These are phyloP conservation scores for Malurus cyaneus DNA, from an alignment of 2,113 vertebrate species.

Conservation along the genomic window DNA sequence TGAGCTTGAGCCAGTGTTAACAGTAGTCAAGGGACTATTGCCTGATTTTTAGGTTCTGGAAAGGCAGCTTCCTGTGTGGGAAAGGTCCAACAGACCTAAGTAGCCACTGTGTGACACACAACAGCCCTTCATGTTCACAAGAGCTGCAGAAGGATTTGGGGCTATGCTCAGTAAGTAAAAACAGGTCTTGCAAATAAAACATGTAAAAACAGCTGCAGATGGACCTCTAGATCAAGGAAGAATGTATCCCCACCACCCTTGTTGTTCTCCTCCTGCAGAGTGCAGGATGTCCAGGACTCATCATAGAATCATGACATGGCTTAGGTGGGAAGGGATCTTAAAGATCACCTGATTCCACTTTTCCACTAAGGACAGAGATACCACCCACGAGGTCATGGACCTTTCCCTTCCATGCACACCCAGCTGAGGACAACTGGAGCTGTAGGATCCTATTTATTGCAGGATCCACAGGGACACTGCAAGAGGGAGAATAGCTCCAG, in stretches of 20 bases:
- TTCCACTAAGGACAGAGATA: neutral
- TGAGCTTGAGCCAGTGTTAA: neutral
- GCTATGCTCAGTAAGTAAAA: neutral
- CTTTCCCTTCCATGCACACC: rapidly evolving
- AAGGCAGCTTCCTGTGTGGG: neutral
- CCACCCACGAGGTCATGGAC: neutral
- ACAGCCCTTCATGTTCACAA: neutral
- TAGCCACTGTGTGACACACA: neutral
- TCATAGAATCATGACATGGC: neutral
- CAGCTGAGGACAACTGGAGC: neutral
- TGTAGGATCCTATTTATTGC: neutral
- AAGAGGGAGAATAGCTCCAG: neutral
- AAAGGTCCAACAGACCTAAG: neutral
- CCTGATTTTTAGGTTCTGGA: neutral
- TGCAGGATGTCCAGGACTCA: neutral
- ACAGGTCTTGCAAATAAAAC: neutral
- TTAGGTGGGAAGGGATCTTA: neutral
- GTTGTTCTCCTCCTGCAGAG: neutral
- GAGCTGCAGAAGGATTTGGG: neutral
- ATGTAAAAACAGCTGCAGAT: neutral
- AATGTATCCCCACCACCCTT: rapidly evolving
- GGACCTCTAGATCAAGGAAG: neutral
- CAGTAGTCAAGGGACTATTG: neutral
- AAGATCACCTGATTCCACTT: neutral
- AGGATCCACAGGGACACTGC: neutral